Base-by-base conservation (phyloP, 2,888 invertebrate species). In the Drosophila longiperda region DNA sequence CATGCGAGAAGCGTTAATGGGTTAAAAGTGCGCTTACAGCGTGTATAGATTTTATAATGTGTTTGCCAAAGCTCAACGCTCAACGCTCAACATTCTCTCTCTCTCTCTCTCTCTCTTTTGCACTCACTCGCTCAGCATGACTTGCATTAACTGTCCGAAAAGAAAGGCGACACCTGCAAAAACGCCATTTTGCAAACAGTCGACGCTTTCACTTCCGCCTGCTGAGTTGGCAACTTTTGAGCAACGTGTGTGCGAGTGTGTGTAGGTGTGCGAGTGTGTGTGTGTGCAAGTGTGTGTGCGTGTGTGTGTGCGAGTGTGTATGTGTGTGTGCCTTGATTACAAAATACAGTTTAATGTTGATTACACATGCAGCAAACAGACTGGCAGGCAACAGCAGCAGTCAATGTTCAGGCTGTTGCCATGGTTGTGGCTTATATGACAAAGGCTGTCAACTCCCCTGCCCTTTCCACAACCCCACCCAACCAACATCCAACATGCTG, bases 311-410 rank as follows among this genome's bases (percentile, higher is more conserved):
- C 1, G 20, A 7, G 45, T 23, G 42, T n/a, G 38, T 50, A 55
- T 66, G 36, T 65, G 66, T 78, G 78, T 74, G 72, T 71, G 76
- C 74, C 64, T 84, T 89, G 87, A 87, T 87, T 87, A 84, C 89
- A 87, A 87, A 87, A 87, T 87, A 87, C 89, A 81, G 87, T 89
- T 89, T 87, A 89, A 87, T 87, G 87, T 87, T 87, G 89, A 87
- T 87, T 87, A 87, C 89, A 89, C 83, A 87, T 84, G 84, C 66
- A 65, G 45, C 61, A 40, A 64, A 36, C 50, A 49, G 65, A 48
- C 59, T 48, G 50, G 33, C 55, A 55, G 12, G 26, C 36, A 38
- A 17, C 12, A 55, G 38, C 12, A 55, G 38, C 54, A 55, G 36
- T 55, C 29, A 36, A 38, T 48, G 49, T 33, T 17, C 71, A 26